Evolutionary conservation across 2,113 vertebrate genomes (phyloP).

Genomic region (Carassius auratus): DNA sequence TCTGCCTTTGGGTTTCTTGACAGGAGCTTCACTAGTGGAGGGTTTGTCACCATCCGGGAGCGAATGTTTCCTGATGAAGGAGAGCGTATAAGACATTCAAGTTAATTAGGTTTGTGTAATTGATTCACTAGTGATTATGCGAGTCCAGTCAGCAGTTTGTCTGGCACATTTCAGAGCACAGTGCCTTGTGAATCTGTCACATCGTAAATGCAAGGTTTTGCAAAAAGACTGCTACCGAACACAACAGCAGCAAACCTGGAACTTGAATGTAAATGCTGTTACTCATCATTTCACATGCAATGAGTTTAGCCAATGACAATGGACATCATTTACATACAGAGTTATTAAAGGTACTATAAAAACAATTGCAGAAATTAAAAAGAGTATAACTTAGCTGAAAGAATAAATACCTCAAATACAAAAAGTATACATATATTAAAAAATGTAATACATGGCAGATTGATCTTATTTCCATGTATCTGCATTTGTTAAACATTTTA

Average conservation of each 20-base stretch:
- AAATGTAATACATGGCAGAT: too few species aligned
- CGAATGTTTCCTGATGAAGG: slow-evolving; percentile 81
- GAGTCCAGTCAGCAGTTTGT: background rate
- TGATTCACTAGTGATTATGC: background rate
- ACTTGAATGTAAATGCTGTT: background rate
- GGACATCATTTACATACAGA: background rate
- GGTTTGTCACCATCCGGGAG: slow-evolving; percentile 76
- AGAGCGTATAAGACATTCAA: slow-evolving; percentile 7
- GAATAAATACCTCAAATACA: too few species aligned
- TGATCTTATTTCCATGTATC: background rate
- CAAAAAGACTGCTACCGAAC: background rate
- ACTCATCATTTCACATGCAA: background rate
- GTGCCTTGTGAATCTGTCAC: background rate
- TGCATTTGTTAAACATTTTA: background rate
- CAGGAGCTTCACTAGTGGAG: slow-evolving; percentile 78
- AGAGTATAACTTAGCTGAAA: too few species aligned
- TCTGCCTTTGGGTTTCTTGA: slow-evolving; percentile 86
- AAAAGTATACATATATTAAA: too few species aligned
- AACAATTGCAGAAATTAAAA: too few species aligned
- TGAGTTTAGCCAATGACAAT: background rate
- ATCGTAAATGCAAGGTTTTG: background rate
- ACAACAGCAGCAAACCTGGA: background rate
- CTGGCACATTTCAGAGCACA: slow-evolving; percentile 2
- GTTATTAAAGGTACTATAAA: background rate
- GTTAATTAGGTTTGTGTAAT: background rate